Base-by-base conservation (phyloP, 23 tunicate species). In the Oikopleura albicans region DNA sequence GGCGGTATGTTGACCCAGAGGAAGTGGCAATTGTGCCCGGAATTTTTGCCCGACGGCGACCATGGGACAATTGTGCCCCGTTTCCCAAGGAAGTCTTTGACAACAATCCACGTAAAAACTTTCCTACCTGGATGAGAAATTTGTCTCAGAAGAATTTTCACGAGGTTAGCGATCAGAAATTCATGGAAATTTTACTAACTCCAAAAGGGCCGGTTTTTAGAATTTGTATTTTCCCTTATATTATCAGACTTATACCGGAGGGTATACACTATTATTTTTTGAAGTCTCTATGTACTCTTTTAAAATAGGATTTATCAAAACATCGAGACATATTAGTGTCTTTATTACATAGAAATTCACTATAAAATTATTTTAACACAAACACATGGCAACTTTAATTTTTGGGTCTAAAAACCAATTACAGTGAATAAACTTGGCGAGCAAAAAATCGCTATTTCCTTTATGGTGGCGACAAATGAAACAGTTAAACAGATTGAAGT, bases 1-100 rank as follows among this genome's bases (percentile, higher is more conserved):
- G 79, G 79, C 33, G 79, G 31, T 71, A 71, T 71, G 79, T 71
- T 71, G 79, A 34, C 36, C 79, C 79, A 2, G 79, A 71, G 37
- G 35, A 71, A 16, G 35, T 71, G 28, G 34, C 34, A 2, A 29
- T 29, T 71, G 36, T 16, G 28, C 34, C 79, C 37, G 79, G 35
- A 2, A 16, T 2, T 22, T 49, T 49, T 49, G 22, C 63, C 12
- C 12, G 22, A 49, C 63, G 16, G 16, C 12, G 22, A 49, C 63
- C 63, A 12, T 49, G 63, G 63, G 63, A 49, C 12, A 8, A 12
- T 12, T 49, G 63, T 22, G 12, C 63, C 12, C 63, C 63, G 12
- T 49, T 49, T 49, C 63, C 63, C 12, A 49, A 49, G 22, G 63
- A 49, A 49, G 63, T 49, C 22, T 49, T 49, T 49, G 22, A 49